These are phyloP conservation scores for Pollicipes pollicipes DNA, from an alignment of 1,140 invertebrate genomes.

Conservation along the genomic window DNA sequence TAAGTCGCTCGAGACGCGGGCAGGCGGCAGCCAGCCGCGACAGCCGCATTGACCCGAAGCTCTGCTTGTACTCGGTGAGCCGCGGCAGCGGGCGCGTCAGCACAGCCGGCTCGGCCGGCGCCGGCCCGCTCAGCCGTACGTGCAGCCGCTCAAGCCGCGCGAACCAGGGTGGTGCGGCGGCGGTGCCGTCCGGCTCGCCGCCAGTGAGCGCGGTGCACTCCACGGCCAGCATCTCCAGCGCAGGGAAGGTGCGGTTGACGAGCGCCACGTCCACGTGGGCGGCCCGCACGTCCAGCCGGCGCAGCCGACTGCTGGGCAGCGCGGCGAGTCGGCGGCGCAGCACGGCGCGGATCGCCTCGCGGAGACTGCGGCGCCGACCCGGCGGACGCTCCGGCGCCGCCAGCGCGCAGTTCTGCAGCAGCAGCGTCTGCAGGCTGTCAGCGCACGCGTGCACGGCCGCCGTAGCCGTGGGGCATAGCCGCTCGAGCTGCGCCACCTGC, in stretches of 20 bases:
- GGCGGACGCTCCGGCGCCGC: not conserved
- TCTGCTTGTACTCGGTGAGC: not conserved
- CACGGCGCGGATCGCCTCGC: not conserved
- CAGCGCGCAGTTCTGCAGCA: not conserved
- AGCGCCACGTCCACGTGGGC: not conserved
- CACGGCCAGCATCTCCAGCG: not conserved
- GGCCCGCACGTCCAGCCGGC: not conserved
- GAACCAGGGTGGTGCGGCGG: not conserved
- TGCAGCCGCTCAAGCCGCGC: not conserved
- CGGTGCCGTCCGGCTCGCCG: not conserved
- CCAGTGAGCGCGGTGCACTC: not conserved
- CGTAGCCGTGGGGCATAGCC: not conserved
- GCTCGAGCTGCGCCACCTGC: not conserved
- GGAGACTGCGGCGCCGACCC: not conserved
- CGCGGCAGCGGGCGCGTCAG: not conserved
- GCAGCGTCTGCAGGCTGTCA: not conserved
- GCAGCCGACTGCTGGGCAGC: not conserved
- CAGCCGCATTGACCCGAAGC: not conserved
- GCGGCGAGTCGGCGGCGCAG: not conserved
- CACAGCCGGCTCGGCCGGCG: not conserved
- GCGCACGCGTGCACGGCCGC: not conserved
- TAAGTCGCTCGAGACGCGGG: not conserved
- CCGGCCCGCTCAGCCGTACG: not conserved
- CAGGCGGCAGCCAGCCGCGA: not conserved
- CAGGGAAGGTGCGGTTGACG: constrained; percentile 1